These are phyloP conservation scores for Drosophila conformis DNA, from an alignment of 2,888 invertebrate genomes.

Conservation along the genomic window DNA sequence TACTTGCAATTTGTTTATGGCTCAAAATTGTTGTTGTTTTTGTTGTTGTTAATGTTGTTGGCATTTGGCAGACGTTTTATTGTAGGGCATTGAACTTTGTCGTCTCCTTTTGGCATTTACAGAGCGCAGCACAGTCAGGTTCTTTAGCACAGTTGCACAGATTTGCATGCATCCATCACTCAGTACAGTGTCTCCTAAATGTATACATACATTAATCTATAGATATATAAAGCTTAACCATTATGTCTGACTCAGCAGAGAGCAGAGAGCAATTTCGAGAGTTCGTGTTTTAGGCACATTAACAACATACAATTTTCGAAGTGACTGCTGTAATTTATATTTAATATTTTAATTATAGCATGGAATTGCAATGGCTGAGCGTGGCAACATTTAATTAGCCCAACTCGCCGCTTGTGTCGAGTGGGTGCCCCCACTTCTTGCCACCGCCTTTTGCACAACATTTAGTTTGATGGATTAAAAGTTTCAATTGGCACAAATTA, in stretches of 20 bases:
- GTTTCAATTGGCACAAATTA: constrained; percentile 18
- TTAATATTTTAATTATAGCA: constrained; percentile 75
- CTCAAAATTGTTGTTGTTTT: constrained; percentile 45
- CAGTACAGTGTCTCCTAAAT: constrained; percentile 23
- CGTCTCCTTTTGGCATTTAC: constrained; percentile 54
- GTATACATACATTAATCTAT: neutral
- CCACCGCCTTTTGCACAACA: constrained; percentile 2
- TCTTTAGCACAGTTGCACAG: constrained; percentile 31
- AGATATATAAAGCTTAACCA: constrained; percentile 32
- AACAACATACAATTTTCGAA: constrained; percentile 39
- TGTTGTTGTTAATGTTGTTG: constrained; percentile 26
- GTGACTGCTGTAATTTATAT: constrained; percentile 49
- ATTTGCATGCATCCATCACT: constrained; percentile 7
- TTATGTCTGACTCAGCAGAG: constrained; percentile 20
- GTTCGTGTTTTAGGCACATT: constrained; percentile 60
- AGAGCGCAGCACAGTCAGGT: constrained; percentile 25
- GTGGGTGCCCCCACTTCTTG: constrained; percentile 28
- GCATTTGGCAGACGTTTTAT: constrained; percentile 52
- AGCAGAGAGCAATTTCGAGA: neutral
- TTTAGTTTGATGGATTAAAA: constrained; percentile 31
- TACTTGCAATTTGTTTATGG: constrained; percentile 73
- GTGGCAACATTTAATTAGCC: constrained; percentile 57
- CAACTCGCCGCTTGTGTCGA: constrained; percentile 38
- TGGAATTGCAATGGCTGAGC: constrained; percentile 29
- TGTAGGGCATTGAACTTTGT: constrained; percentile 69